phyloP scores from a whole-genome alignment of 2,888 invertebrate species.

The Eurytoma adleriae region DNA sequence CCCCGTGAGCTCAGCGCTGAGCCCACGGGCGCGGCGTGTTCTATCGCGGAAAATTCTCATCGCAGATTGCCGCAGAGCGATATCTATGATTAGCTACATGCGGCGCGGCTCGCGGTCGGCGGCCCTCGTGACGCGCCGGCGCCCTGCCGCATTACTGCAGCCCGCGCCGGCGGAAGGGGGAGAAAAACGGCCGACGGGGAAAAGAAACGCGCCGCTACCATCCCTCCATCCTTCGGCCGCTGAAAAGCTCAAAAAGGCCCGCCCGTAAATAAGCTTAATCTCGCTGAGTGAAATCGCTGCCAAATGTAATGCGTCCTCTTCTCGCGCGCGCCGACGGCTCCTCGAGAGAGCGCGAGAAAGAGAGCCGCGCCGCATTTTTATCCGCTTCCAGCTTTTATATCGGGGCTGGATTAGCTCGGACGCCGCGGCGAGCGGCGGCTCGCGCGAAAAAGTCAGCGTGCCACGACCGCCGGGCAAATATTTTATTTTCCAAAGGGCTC shows the following conservation, averaged over 20 bases:
- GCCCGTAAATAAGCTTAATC: conserved; percentile 74
- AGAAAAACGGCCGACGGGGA: neutral
- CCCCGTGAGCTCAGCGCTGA: too few relatives aligned
- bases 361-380: neutral
- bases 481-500: neutral
- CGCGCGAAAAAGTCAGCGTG: neutral
- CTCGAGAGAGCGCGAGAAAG: too few relatives aligned
- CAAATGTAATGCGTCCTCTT: conserved; percentile 71
- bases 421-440: too few relatives aligned
- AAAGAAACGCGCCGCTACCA: conserved; percentile 12
- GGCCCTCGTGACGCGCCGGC: conserved; percentile 10
- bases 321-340: conserved; percentile 60
- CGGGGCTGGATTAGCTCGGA: conserved; percentile 26
- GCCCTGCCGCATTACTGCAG: conserved; percentile 15
- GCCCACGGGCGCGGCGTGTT: neutral
- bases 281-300: conserved; percentile 74
- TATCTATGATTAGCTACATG: conserved; percentile 61
- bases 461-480: neutral
- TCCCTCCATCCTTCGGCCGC: neutral
- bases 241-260: conserved; percentile 21
- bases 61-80: conserved; percentile 59
- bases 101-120: neutral
- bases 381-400: conserved; percentile 35
- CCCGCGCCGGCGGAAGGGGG: neutral
- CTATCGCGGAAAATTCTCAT: conserved; percentile 57